These are phyloP conservation scores for Drosophila azteca DNA, from an alignment of 1,140 invertebrate species.

Conservation along the genomic window DNA sequence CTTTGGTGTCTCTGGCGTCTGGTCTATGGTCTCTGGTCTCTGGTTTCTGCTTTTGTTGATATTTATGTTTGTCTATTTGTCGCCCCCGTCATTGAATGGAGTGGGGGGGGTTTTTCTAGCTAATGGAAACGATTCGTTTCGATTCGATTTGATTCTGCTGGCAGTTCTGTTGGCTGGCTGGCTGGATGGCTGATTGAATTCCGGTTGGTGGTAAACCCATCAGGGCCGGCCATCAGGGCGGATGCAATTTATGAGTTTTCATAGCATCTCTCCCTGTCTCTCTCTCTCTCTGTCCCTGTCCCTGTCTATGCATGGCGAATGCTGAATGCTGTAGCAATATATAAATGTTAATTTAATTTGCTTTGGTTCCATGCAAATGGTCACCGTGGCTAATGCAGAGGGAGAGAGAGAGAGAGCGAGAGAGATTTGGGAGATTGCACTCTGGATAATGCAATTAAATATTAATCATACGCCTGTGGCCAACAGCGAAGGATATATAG, in stretches of 20 bases:
- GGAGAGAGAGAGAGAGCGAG: neutral
- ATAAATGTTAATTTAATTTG: conserved; percentile 72
- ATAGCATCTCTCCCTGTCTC: neutral
- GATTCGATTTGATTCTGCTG: neutral
- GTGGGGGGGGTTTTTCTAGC: conserved; percentile 12
- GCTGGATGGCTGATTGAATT: too few relatives aligned
- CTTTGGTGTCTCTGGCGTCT: neutral
- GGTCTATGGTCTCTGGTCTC: too few relatives aligned
- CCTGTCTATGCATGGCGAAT: too few relatives aligned
- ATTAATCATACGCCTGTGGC: conserved; percentile 73
- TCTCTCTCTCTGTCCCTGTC: neutral
- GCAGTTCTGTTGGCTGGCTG: conserved; percentile 10
- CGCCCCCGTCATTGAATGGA: neutral
- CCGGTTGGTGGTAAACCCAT: conserved; percentile 14
- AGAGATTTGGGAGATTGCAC: conserved; percentile 27
- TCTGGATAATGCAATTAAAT: conserved; percentile 77
- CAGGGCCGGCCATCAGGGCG: conserved; percentile 16
- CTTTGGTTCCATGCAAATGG: conserved; percentile 31
- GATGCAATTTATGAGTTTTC: conserved; percentile 52
- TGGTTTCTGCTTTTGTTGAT: conserved; percentile 7
- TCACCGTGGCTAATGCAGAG: conserved; percentile 1
- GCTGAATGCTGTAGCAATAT: conserved; percentile 27
- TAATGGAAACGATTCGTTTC: conserved; percentile 38
- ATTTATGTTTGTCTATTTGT: conserved; percentile 35
- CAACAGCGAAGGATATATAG: neutral